These are phyloP conservation scores for Fregata magnificens DNA, from an alignment of 2,113 vertebrate species.

Conservation along the genomic window DNA sequence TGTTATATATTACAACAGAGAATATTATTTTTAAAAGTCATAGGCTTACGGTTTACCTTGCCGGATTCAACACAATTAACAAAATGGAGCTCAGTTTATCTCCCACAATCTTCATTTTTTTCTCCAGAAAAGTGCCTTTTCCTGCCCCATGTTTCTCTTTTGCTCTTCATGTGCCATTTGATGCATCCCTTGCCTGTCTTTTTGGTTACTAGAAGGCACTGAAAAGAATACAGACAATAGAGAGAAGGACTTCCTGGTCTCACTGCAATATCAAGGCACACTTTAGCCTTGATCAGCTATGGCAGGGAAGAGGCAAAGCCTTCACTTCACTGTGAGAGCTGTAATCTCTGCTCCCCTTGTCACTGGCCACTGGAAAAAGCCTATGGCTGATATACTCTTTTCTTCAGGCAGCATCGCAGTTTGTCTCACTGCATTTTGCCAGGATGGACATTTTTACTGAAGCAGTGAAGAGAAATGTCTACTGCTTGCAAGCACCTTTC, in stretches of 20 bases:
- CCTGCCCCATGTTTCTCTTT: background rate
- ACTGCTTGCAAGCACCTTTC: background rate
- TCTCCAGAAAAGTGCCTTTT: background rate
- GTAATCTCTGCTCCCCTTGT: background rate
- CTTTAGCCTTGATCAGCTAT: background rate
- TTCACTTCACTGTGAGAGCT: background rate
- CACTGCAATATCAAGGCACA: background rate
- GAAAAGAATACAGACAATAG: background rate
- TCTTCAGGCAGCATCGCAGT: background rate
- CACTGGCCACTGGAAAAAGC: background rate
- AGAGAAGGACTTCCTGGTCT: background rate
- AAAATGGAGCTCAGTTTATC: background rate
- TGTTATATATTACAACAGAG: background rate
- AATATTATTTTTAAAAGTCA: background rate
- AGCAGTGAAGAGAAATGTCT: background rate
- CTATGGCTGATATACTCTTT: background rate
- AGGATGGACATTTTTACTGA: background rate
- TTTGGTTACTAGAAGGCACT: background rate
- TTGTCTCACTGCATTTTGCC: background rate
- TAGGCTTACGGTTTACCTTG: background rate
- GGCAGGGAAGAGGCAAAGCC: background rate
- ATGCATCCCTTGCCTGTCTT: background rate
- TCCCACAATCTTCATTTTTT: background rate
- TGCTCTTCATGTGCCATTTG: background rate
- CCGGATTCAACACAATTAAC: background rate